phyloP scores from a whole-genome alignment of 2,113 vertebrate genomes.

The Sceloporus tristichus region DNA sequence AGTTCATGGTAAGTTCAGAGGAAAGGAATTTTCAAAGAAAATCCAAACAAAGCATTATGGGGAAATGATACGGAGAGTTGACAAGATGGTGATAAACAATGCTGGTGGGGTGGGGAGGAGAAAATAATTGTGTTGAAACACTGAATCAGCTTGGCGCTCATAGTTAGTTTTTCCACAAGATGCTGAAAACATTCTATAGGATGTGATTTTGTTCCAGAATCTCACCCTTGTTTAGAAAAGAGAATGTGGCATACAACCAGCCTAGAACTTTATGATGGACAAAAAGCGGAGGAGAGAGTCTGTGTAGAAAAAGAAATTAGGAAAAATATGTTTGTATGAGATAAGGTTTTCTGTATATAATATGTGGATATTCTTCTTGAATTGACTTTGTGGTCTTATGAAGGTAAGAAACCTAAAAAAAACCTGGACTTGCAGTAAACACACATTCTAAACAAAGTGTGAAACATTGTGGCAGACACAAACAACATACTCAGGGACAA shows the following conservation, averaged over 20 bases:
- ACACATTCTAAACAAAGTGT: slow-evolving; percentile 74
- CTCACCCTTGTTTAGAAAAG: slow-evolving; percentile 63
- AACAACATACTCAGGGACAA: slow-evolving; percentile 52
- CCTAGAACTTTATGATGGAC: slow-evolving; percentile 50
- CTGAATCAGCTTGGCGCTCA: slow-evolving; percentile 66
- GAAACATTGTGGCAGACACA: slow-evolving; percentile 59
- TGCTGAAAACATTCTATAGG: slow-evolving; percentile 65
- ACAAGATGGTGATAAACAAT: slow-evolving; percentile 79
- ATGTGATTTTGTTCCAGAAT: slow-evolving; percentile 67
- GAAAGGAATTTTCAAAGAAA: slow-evolving; percentile 83
- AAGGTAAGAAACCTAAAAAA: slow-evolving; percentile 75
- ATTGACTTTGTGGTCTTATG: slow-evolving; percentile 75
- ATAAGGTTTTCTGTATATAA: slow-evolving; percentile 81
- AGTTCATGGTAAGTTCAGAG: slow-evolving; percentile 82
- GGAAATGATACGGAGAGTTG: slow-evolving; percentile 75
- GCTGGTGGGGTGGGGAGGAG: slow-evolving; percentile 2
- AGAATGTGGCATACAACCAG: slow-evolving; percentile 56
- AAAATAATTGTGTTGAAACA: slow-evolving; percentile 74
- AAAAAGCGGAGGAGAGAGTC: neutral
- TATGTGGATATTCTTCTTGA: slow-evolving; percentile 81
- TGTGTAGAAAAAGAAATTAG: slow-evolving; percentile 69
- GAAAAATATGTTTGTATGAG: slow-evolving; percentile 77
- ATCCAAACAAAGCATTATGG: slow-evolving; percentile 73
- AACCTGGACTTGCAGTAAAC: slow-evolving; percentile 69
- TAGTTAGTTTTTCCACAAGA: slow-evolving; percentile 60